A percentile compares a stretch with the other conserved stretches of the same genome.
These are phyloP conservation scores for Rhagologus leucostigma DNA, from an alignment of 2,113 vertebrate species.

Conservation along the genomic window DNA sequence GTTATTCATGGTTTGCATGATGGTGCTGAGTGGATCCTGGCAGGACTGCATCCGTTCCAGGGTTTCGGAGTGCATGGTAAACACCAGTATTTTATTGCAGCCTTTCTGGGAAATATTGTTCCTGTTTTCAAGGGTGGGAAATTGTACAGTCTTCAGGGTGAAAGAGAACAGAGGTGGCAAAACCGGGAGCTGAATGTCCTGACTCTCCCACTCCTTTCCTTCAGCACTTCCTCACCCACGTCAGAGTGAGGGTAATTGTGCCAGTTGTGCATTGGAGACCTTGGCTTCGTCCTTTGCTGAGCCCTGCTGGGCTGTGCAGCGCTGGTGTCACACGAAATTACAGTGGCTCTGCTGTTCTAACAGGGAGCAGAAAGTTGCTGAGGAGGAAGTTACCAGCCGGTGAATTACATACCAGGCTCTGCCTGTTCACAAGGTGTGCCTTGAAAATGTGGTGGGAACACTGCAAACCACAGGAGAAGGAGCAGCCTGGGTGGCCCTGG, in stretches of 20 bases:
- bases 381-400: background rate
- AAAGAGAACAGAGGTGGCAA: background rate
- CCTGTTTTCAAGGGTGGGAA: background rate
- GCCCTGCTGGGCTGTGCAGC: background rate
- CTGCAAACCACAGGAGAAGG: background rate
- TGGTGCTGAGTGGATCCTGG: background rate
- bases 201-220: conserved; percentile 5
- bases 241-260: background rate
- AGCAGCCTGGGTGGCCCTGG: background rate
- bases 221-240: background rate
- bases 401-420: background rate
- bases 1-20: background rate
- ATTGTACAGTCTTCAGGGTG: background rate
- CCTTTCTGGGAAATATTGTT: background rate
- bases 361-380: background rate
- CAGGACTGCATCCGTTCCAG: background rate
- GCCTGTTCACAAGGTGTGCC: background rate
- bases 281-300: background rate
- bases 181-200: background rate
- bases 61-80: background rate
- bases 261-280: background rate
- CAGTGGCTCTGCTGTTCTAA: background rate
- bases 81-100: background rate
- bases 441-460: rapidly evolving
- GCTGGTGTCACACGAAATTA: rapidly evolving